A percentile compares a stretch with the other conserved stretches of the same genome.
Conservation (phyloP, 2,113 vertebrate genomes). For the Forbesichthys agassizii region DNA sequence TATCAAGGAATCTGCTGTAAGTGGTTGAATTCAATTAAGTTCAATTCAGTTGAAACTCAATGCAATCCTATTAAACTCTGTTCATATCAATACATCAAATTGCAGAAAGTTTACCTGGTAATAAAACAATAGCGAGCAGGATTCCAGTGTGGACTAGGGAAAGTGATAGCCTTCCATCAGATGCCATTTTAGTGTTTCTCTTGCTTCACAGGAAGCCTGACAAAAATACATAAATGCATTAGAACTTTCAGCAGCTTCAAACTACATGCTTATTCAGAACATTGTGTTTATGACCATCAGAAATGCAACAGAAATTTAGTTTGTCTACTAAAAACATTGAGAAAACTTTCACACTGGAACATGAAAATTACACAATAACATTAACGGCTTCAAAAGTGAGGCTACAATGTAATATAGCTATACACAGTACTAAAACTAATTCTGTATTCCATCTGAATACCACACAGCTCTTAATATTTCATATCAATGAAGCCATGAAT, state of each 20-base stretch:
- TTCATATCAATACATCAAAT: neutral
- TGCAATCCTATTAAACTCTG: neutral
- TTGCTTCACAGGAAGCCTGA: constrained; percentile 44
- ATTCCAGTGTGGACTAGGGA: constrained; percentile 62
- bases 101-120: constrained; percentile 69
- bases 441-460: constrained; percentile 3
- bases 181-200: constrained; percentile 63
- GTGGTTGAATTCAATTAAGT: neutral
- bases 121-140: constrained; percentile 65
- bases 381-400: constrained; percentile 16
- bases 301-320: too few species aligned
- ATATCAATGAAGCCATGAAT: neutral
- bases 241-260: neutral
- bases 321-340: neutral
- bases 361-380: constrained; percentile 4
- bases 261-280: neutral
- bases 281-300: too few species aligned
- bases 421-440: constrained; percentile 18
- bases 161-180: constrained; percentile 33
- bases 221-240: constrained; percentile 20
- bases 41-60: neutral
- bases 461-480: constrained; percentile 7
- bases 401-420: constrained; percentile 40
- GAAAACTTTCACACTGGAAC: constrained; percentile 32
- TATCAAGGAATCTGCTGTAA: too few species aligned